Base-by-base conservation (phyloP, 2,113 vertebrate genomes). In the Vimba vimba region DNA sequence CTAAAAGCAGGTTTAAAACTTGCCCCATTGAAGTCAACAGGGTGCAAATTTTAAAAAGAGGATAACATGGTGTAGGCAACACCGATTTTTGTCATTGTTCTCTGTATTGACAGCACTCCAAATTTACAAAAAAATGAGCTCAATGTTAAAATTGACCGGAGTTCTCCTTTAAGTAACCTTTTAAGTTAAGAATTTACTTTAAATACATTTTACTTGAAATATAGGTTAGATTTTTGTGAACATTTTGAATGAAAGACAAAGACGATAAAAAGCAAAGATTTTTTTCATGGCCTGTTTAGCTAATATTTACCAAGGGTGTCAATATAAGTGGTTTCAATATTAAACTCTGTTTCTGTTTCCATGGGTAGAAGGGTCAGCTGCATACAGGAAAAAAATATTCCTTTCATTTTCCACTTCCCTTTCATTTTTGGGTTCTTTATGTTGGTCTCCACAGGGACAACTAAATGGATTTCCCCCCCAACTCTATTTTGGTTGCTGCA, bases 401-500 rank as follows among this genome's bases (percentile, higher is more conserved):
- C 25, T 36, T 43, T 39, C 27, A 43, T 43, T 83, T 83, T 73
- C 15, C 21, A 57, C 71, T 85, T 39, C 47, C 60, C n/a, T 36
- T 45, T 66, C 36, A n/a, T 23, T 19, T 68, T 82, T 75, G 39
- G 57, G 23, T 33, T 9, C 36, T 60, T 85, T 57, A 60, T 39
- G 17, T 15, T 57, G 36, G 39, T 19, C 45, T 83, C 39, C 39
- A 36, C 43, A 66, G 57, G 21, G 27, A 55, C 55, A 80, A 57
- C 25, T 25, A 68, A 82, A 57, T 52, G 19, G 45, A 86, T 82
- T 39, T 86, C 77, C 45, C 39, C 68, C 73, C 43, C 8, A 23
- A 57, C 39, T 50, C 85, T 86, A 75, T 66, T 82, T 86, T 66
- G 30, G 79, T 33, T 68, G 7, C 21, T 68, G 71, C 71, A 55